Conservation (phyloP, 1,140 invertebrate genomes). For the Scaptomyza graminum region DNA sequence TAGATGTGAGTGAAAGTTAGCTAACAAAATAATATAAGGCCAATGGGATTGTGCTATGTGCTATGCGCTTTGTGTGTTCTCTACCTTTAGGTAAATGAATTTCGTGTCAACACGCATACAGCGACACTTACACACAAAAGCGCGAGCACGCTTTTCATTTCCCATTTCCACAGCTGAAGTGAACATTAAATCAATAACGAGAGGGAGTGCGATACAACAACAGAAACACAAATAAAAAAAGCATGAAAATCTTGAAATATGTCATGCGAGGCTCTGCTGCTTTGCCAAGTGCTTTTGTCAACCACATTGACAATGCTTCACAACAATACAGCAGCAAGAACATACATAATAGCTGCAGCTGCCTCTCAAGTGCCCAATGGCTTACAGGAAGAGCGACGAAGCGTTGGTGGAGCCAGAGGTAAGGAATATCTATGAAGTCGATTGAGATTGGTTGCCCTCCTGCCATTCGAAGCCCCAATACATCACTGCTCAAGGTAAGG, state of each 20-base stretch:
- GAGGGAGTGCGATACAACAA: constrained; percentile 29
- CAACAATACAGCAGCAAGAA: constrained; percentile 47
- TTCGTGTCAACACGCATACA: constrained; percentile 47
- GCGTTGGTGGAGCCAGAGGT: neutral
- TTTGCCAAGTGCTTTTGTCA: constrained; percentile 74
- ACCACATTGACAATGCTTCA: constrained; percentile 73
- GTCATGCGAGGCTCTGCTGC: constrained; percentile 29
- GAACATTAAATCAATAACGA: constrained; percentile 78
- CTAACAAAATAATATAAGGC: constrained; percentile 25
- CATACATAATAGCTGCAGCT: constrained; percentile 40
- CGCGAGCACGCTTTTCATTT: constrained; percentile 40
- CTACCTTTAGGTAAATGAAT: constrained; percentile 72
- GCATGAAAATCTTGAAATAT: constrained; percentile 45
- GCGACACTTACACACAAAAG: constrained; percentile 44
- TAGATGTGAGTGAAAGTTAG: constrained; percentile 12
- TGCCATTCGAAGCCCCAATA: constrained; percentile 46
- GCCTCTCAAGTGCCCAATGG: constrained; percentile 35
- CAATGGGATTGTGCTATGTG: constrained; percentile 19
- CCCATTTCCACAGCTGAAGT: constrained; percentile 51
- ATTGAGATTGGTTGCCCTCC: constrained; percentile 47
- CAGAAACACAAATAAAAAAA: constrained; percentile 5
- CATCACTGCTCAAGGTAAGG: constrained; percentile 41
- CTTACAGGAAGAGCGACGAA: neutral
- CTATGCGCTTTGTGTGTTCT: constrained; percentile 11
- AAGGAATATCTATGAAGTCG: constrained; percentile 40